Evolutionary conservation across 1,140 invertebrate genomes (phyloP), one percentile per base, ranked within the genome.

Genomic region (Aradophagus sp.): DNA sequence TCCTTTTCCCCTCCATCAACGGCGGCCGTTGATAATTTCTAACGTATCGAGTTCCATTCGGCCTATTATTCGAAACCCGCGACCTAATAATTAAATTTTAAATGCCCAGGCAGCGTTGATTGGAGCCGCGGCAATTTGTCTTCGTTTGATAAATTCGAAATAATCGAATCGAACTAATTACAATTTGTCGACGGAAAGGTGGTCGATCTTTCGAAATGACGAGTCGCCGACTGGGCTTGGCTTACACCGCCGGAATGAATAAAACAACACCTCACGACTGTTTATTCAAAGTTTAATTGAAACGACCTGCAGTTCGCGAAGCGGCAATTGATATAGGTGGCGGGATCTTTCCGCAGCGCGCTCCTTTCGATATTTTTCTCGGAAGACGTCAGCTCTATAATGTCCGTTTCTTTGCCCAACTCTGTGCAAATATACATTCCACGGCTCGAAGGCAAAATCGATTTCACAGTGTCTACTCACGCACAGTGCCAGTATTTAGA

Each of bases 401-500:
- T 63, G 35, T 63, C 52, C 44, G 19, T 16, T 65, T 56, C 59
- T 63, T 71, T 59, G 26, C 36, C 41, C 14, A 58, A 62, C 31
- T 39, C 34, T 56, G 55, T 42, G 61, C 41, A 72, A 72, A 65
- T 67, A 68, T 63, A 73, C 70, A 59, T 59, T 62, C 50, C 62
- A 61, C 45, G 44, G 47, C 69, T 66, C 36, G 48, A 38, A 39
- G 69, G 55, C 23, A 50, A 66, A 61, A 74, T 74, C 62, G 58
- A 74, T 68, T 59, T 68, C 27, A 27, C 53, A 61, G 41, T 52
- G 58, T 72, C 59, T 73, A 84, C 85, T 87, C 65, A 84, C 78
- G 71, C 53, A 80, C 80, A 61, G 79, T 80, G 70, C 71, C 83
- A 14, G 81, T 87, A 63, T 82, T 80, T 48, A 87, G 82, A 55